phyloP scores from a whole-genome alignment of 2,797 vertebrate genomes.

The Pseudomugil tenellus region DNA sequence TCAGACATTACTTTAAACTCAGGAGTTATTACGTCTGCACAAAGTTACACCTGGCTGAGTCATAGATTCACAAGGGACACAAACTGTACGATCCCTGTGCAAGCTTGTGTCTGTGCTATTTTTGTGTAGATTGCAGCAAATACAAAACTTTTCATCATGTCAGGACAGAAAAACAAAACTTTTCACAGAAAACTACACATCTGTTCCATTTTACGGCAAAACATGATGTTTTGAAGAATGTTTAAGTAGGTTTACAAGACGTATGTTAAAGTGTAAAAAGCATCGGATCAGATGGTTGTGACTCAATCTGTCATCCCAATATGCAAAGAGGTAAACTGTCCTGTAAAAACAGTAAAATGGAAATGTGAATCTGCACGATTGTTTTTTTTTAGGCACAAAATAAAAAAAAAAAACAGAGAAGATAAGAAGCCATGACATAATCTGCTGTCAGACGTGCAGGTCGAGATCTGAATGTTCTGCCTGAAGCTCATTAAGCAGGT shows the following conservation, averaged over 20 bases:
- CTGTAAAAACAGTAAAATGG: not conserved
- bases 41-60: no score
- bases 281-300: no score
- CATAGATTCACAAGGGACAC: not conserved
- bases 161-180: not conserved
- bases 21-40: no score
- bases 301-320: no score
- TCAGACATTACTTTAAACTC: not conserved
- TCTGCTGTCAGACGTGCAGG: not conserved
- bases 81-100: no score
- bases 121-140: not conserved
- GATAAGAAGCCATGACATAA: not conserved
- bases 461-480: conserved; percentile 13
- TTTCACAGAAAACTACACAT: not conserved
- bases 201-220: not conserved
- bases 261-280: no score
- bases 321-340: not conserved
- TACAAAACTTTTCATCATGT: not conserved
- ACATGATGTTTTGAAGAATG: no score
- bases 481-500: not conserved
- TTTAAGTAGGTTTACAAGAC: no score
- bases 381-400: not conserved
- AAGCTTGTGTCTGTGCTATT: no score
- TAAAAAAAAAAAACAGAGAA: not conserved
- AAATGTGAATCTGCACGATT: not conserved